Conservation (phyloP, 2,113 vertebrate species). For the Syrrhaptes paradoxus region DNA sequence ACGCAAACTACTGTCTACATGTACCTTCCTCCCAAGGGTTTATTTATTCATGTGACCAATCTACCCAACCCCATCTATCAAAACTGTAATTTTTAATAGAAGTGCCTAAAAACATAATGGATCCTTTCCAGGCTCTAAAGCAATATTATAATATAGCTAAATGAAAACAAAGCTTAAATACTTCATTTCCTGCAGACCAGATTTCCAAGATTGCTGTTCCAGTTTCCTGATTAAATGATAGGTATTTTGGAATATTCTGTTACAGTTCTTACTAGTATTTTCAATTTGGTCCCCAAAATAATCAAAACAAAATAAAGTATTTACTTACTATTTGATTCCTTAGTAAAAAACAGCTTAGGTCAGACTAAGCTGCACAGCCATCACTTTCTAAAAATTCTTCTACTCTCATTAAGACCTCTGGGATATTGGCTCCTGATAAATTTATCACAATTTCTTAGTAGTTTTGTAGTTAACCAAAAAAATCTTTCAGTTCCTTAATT, state of each 20-base stretch:
- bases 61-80: not conserved
- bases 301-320: conserved; percentile 9
- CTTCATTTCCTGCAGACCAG: conserved; percentile 59
- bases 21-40: not conserved
- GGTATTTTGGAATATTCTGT: conserved; percentile 10
- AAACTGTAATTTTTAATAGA: not conserved
- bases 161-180: conserved; percentile 58
- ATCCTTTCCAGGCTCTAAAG: not conserved
- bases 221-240: conserved; percentile 34
- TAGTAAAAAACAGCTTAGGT: not conserved
- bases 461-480: not conserved
- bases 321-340: not conserved
- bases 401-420: not conserved
- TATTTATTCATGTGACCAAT: not conserved
- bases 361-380: not conserved
- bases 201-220: not conserved
- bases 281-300: not conserved
- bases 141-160: conserved; percentile 24
- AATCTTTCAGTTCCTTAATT: not conserved
- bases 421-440: not conserved
- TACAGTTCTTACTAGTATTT: conserved; percentile 16
- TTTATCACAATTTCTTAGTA: not conserved
- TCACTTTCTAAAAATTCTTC: not conserved
- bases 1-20: not conserved
- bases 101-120: conserved; percentile 29